A percentile compares a stretch with the other conserved stretches of the same genome.
Conservation (phyloP, 2,797 vertebrate species). For the Halcyon smyrnensis region DNA sequence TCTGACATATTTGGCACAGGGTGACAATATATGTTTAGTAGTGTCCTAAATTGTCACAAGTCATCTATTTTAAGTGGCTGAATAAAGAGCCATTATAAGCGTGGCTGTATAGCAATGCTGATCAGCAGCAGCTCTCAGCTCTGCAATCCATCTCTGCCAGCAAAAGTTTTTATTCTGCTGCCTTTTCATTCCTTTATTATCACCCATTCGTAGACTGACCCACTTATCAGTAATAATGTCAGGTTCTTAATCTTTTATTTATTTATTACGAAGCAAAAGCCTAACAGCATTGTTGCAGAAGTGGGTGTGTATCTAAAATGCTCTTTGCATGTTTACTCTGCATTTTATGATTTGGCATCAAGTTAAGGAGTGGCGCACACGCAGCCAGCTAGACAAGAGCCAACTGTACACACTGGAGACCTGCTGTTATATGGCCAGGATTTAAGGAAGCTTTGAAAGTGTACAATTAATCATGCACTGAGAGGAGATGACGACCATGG, state of each 20-base stretch:
- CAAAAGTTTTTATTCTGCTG: neutral
- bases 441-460: neutral
- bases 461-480: rapidly evolving
- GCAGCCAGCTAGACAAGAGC: neutral
- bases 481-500: neutral
- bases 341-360: rapidly evolving
- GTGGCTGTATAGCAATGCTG: neutral
- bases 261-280: neutral
- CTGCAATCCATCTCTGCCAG: neutral
- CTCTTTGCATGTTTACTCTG: neutral
- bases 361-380: neutral
- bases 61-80: neutral
- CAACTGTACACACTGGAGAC: neutral
- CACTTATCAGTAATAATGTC: neutral
- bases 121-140: neutral
- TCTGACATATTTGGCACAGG: neutral
- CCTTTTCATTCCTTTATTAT: neutral
- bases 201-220: neutral
- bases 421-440: neutral
- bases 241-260: neutral
- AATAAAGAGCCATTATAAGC: neutral
- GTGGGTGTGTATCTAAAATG: rapidly evolving
- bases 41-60: neutral
- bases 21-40: neutral
- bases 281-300: neutral